Evolutionary conservation across 2,113 vertebrate genomes (phyloP), one percentile per base, ranked within the genome.

Genomic region (Eidolon helvum): DNA sequence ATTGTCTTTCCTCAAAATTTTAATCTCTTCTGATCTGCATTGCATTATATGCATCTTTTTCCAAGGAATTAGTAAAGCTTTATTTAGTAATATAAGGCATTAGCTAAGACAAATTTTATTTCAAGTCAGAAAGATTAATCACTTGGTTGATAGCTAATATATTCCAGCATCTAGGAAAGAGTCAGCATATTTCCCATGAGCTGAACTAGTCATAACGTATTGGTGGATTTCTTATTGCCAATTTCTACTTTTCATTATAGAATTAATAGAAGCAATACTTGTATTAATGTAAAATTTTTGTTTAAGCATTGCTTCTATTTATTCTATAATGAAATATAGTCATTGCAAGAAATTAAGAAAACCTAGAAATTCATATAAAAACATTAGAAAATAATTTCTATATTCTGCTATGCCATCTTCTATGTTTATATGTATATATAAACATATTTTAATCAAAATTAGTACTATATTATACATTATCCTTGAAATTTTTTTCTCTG

Each of bases 51-150:
- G 3, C 8, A 66, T 26, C 24, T 90, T 65, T 92, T 92, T 61
- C 21, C 21, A 90, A 92, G 19, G 19, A 71, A 77, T 86, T 65
- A 61, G 55, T 77, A 74, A 63, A 28, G 19, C 69, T 75, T 85
- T 45, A 80, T 91, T 80, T 85, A 35, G 61, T 77, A 65, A 19
- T 71, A 5, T 80, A 82, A 92, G 19, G 28, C 40, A 87, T 94
- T 78, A 92, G 72, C 45, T 82, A 86, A 83, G 68, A 89, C 40
- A 96, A 83, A 90, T 94, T 96, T 80, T 71, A 87, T 94, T 94
- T 95, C 22, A 72, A 59, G 53, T 96, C 72, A 90, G 35, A 74
- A 91, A 85, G 91, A 94, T 92, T 82, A 82, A 97, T 92, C 79
- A 77, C 26, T 87, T 86, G 30, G 15, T 90, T 90, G 45, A 66